Conservation (phyloP, 2,797 vertebrate species). For the Melanogrammus aeglefinus region DNA sequence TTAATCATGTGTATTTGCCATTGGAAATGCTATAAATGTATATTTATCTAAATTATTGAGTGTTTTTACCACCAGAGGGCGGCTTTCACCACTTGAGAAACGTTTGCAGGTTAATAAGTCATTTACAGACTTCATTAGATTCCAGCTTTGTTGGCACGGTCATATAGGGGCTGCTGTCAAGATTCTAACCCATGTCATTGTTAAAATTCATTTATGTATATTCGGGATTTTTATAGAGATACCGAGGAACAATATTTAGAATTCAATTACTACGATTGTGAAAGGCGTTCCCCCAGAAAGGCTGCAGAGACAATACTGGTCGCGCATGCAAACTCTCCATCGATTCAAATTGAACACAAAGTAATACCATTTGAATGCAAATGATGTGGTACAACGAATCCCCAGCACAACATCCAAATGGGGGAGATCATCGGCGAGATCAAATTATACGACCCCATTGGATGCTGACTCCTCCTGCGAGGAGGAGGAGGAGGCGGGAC, state of each 20-base stretch:
- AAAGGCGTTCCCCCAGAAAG: neutral
- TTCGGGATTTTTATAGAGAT: neutral
- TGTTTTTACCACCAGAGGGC: conserved; percentile 55
- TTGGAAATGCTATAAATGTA: neutral
- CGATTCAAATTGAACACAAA: neutral
- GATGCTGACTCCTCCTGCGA: conserved; percentile 71
- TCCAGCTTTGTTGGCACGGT: conserved; percentile 13
- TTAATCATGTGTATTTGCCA: neutral
- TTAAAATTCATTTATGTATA: neutral
- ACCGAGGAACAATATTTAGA: neutral
- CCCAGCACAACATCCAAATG: neutral
- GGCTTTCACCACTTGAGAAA: conserved; percentile 27
- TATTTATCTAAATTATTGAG: neutral
- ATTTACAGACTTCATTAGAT: neutral
- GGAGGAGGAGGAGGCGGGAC: conserved; percentile 41
- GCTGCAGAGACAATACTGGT: neutral
- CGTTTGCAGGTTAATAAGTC: conserved; percentile 8
- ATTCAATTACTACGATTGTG: neutral
- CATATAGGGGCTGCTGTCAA: neutral
- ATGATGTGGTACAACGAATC: neutral
- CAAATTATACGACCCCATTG: conserved; percentile 45
- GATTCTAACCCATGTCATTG: neutral
- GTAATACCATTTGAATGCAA: neutral
- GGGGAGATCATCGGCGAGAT: conserved; percentile 22
- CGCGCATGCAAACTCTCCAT: neutral